A percentile compares a stretch with the other conserved stretches of the same genome.
Conservation (phyloP, 2,113 vertebrate species). For the Tringa solitaria region DNA sequence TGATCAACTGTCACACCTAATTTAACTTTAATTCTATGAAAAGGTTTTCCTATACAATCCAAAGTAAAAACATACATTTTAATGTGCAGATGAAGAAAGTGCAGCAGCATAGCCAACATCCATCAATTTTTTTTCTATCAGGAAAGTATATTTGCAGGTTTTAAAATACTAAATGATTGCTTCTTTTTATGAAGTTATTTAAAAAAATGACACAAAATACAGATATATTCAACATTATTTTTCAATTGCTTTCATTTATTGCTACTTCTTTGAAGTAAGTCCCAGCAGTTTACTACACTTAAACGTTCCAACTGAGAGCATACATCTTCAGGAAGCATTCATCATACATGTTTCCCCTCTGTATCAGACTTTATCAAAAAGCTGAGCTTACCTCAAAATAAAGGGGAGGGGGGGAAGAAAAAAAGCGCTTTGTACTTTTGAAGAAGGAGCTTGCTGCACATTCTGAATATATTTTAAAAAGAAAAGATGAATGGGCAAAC, state of each 20-base stretch:
- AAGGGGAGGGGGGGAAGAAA: not conserved
- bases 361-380: not conserved
- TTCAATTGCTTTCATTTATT: conserved; percentile 45
- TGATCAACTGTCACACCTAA: conserved; percentile 58
- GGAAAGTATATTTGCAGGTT: conserved; percentile 24
- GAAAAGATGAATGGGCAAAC: not conserved
- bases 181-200: conserved; percentile 45
- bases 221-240: conserved; percentile 36
- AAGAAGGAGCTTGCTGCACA: not conserved
- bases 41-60: conserved; percentile 29
- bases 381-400: conserved; percentile 10
- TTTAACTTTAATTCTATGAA: conserved; percentile 59
- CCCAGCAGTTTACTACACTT: conserved; percentile 27
- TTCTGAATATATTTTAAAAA: not conserved
- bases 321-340: conserved; percentile 15
- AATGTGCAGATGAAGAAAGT: conserved; percentile 36
- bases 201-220: conserved; percentile 40
- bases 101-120: not conserved
- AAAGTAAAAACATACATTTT: conserved; percentile 66
- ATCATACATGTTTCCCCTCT: not conserved
- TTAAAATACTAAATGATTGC: conserved; percentile 49
- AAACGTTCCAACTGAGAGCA: conserved; percentile 31
- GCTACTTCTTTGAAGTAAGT: conserved; percentile 11
- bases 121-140: not conserved
- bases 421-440: not conserved